phyloP scores from a whole-genome alignment of 2,113 vertebrate species.

The pig (Sus scrofa) region DNA sequence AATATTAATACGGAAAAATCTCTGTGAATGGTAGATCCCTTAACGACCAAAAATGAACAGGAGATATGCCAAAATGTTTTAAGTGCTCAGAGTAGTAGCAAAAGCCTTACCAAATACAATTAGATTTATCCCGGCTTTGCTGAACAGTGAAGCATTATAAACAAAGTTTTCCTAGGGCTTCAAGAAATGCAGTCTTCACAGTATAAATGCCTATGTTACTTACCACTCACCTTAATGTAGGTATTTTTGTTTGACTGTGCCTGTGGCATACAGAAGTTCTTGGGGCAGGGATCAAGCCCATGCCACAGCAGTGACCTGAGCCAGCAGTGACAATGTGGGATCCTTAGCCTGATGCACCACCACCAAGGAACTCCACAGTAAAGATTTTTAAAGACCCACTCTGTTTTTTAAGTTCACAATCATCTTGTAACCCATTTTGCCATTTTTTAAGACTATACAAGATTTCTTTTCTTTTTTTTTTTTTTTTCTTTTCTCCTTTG shows the following conservation, averaged over 20 bases:
- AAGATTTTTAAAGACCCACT: background rate
- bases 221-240: background rate
- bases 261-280: too few relatives aligned
- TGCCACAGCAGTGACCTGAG: too few relatives aligned
- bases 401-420: slow-evolving; percentile 24
- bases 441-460: background rate
- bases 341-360: too few relatives aligned
- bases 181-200: background rate
- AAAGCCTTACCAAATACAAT: slow-evolving; percentile 61
- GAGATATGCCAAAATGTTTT: slow-evolving; percentile 63
- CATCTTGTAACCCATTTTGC: background rate
- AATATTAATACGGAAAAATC: slow-evolving; percentile 76
- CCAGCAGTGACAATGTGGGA: too few relatives aligned
- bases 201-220: background rate
- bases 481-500: too few relatives aligned
- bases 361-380: background rate
- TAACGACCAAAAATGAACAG: slow-evolving; percentile 63
- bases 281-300: too few relatives aligned
- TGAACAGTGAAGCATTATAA: slow-evolving; percentile 13
- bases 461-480: background rate
- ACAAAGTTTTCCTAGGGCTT: slow-evolving; percentile 30
- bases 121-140: slow-evolving; percentile 60
- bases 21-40: slow-evolving; percentile 58
- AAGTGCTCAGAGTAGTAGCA: slow-evolving; percentile 52
- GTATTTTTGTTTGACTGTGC: too few relatives aligned